phyloP scores from a whole-genome alignment of 1,140 invertebrate genomes.

The Lysiphlebus fabarum region DNA sequence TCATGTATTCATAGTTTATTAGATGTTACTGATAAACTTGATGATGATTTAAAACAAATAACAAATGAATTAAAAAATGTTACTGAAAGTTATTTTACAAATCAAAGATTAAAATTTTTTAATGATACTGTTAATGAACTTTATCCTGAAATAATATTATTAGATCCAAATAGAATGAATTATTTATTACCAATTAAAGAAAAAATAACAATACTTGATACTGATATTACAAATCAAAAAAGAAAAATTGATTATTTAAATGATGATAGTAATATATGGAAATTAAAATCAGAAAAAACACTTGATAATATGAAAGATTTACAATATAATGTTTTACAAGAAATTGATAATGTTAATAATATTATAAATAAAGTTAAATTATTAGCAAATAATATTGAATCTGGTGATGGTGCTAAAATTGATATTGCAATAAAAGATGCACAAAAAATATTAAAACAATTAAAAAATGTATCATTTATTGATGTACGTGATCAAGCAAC shows the following conservation, averaged over 20 bases:
- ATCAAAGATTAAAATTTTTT: conserved; percentile 70
- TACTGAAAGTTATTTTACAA: conserved; percentile 74
- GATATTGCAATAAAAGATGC: conserved; percentile 75
- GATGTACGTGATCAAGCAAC: conserved; percentile 54
- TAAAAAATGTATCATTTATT: conserved; percentile 62
- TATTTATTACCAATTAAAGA: conserved; percentile 58
- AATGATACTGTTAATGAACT: conserved; percentile 66
- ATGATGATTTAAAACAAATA: conserved; percentile 62
- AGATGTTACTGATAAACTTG: conserved; percentile 79
- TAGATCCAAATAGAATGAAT: conserved; percentile 67
- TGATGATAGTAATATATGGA: conserved; percentile 55
- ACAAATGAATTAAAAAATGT: conserved; percentile 68
- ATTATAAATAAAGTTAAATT: conserved; percentile 67
- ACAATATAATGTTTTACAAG: conserved; percentile 54
- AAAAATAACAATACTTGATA: conserved; percentile 60
- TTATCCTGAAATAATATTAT: conserved; percentile 61
- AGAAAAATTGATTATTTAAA: conserved; percentile 56
- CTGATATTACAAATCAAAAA: conserved; percentile 58
- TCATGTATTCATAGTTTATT: conserved; percentile 84
- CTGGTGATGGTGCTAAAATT: conserved; percentile 66
- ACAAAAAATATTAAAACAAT: conserved; percentile 64
- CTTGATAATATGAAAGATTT: conserved; percentile 58
- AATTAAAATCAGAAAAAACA: conserved; percentile 56
- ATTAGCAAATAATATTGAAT: conserved; percentile 65
- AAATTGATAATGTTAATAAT: conserved; percentile 54